These are phyloP conservation scores for Hydropotes inermis DNA, from an alignment of 2,113 vertebrate species.

Conservation along the genomic window DNA sequence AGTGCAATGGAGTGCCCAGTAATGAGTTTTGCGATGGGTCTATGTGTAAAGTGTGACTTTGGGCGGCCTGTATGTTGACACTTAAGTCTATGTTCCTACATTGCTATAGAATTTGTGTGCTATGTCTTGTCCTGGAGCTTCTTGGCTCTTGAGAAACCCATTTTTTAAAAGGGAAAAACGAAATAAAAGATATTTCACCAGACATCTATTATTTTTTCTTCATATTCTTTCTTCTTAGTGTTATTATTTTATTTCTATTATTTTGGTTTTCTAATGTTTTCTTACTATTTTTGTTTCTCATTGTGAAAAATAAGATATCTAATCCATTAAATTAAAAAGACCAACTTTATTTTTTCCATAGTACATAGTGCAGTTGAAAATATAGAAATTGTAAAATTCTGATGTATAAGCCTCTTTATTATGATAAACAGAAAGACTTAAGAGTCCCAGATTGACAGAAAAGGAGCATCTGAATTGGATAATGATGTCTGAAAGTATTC, in stretches of 20 bases:
- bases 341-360: background rate
- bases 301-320: background rate
- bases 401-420: background rate
- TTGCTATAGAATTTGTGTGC: too few species aligned
- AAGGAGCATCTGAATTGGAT: background rate
- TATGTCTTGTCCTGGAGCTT: too few species aligned
- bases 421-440: background rate
- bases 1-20: too few species aligned
- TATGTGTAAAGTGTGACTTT: too few species aligned
- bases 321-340: background rate
- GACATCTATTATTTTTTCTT: background rate
- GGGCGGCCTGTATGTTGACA: too few species aligned
- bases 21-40: too few species aligned
- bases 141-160: background rate
- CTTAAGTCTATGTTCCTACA: too few species aligned
- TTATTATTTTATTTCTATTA: background rate
- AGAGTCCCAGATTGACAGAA: background rate
- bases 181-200: background rate
- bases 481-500: background rate
- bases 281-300: background rate
- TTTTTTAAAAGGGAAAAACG: background rate
- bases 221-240: background rate
- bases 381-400: background rate
- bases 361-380: background rate
- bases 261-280: background rate